A percentile compares a stretch with the other conserved stretches of the same genome.
phyloP scores from a whole-genome alignment of 2,113 vertebrate species.

The Seriola quinqueradiata region DNA sequence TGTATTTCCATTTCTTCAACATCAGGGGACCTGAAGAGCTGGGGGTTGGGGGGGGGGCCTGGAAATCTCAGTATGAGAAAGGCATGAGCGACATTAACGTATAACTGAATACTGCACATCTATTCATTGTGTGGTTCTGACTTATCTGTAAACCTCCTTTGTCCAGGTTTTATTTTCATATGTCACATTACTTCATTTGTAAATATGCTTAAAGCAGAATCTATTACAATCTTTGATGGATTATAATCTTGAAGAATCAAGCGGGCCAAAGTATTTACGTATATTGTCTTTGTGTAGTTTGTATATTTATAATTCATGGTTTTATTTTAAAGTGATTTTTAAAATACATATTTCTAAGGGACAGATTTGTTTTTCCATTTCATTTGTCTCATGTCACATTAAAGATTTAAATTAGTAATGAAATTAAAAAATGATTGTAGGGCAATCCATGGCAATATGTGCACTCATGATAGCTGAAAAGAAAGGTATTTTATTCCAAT shows the following conservation, averaged over 20 bases:
- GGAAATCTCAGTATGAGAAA: conserved; percentile 47
- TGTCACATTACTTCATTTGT: not conserved
- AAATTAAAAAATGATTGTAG: not conserved
- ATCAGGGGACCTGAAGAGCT: conserved; percentile 56
- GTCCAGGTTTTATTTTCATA: not conserved
- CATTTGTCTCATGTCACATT: not conserved
- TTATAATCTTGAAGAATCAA: not conserved
- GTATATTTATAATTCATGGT: not conserved
- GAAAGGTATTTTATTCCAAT: not conserved
- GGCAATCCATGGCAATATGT: no score
- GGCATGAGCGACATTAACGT: conserved; percentile 42
- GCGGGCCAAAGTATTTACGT: not conserved
- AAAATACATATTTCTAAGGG: not conserved
- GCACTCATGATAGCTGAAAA: not conserved
- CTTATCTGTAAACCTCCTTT: conserved; percentile 2
- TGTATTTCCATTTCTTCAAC: conserved; percentile 74
- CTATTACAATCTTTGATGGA: not conserved
- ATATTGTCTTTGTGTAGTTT: no score
- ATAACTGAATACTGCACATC: conserved; percentile 23
- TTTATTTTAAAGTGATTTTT: not conserved
- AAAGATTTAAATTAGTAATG: conserved; percentile 3
- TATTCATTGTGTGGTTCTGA: conserved; percentile 28
- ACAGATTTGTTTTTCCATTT: not conserved
- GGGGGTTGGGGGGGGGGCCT: conserved; percentile 31
- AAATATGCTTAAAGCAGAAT: not conserved